Conservation (phyloP, 2,113 vertebrate genomes). For the Potamarius usumacintae region DNA sequence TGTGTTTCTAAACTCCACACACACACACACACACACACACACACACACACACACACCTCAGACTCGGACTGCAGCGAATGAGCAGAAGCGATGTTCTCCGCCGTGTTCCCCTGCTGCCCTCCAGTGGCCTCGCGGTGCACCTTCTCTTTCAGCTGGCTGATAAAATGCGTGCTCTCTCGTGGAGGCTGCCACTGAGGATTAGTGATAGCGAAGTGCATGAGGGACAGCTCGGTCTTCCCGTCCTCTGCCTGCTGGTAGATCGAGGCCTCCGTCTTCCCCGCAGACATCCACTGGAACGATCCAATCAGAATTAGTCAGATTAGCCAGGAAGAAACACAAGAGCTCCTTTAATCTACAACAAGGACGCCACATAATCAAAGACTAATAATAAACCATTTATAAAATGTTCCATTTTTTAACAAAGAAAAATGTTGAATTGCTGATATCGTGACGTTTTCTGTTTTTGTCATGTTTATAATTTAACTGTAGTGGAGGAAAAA, state of each 20-base stretch:
- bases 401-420: neutral
- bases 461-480: neutral
- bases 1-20: neutral
- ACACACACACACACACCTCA: constrained; percentile 25
- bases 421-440: neutral
- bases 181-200: constrained; percentile 98
- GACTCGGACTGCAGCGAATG: constrained; percentile 43
- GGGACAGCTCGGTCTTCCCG: constrained; percentile 94
- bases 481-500: neutral
- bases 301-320: neutral
- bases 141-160: constrained; percentile 92
- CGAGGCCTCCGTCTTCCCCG: constrained; percentile 93
- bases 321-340: neutral
- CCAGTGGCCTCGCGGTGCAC: constrained; percentile 86
- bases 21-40: constrained; percentile 6
- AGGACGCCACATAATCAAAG: neutral
- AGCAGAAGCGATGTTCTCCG: constrained; percentile 77
- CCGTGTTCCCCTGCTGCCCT: constrained; percentile 73
- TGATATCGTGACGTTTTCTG: neutral
- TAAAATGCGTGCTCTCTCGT: constrained; percentile 91
- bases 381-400: neutral
- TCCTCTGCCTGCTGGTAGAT: constrained; percentile 98
- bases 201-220: constrained; percentile 99
- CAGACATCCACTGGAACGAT: constrained; percentile 87
- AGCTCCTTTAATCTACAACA: neutral